Conservation (phyloP, 2,113 vertebrate species). For the Phalacrocorax pelagicus region DNA sequence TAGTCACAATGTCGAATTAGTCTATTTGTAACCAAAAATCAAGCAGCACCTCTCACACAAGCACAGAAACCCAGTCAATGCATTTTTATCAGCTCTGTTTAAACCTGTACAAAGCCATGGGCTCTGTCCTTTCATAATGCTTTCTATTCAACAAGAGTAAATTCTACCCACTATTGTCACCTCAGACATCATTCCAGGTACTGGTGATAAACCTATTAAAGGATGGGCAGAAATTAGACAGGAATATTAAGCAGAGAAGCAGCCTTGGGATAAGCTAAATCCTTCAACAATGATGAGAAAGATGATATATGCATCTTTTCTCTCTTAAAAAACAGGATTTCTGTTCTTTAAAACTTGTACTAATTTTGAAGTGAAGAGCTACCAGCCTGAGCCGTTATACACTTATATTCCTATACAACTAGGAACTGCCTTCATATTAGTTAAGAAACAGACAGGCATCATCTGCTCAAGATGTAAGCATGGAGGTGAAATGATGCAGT, state of each 20-base stretch:
- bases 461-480: neutral
- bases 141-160: neutral
- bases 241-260: neutral
- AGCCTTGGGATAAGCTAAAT: neutral
- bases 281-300: neutral
- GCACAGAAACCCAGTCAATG: neutral
- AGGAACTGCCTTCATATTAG: neutral
- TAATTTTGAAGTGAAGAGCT: neutral
- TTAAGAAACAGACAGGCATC: no score
- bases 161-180: neutral
- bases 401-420: neutral
- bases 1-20: neutral
- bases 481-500: neutral
- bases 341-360: neutral
- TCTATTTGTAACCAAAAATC: neutral
- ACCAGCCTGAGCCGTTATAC: neutral
- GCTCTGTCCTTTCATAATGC: neutral
- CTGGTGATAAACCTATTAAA: neutral
- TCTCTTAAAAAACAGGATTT: neutral
- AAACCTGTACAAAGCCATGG: neutral
- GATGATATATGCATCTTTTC: neutral
- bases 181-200: neutral
- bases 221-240: neutral
- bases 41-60: neutral
- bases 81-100: neutral